Base-by-base conservation (phyloP, 2,888 invertebrate species). In the Drosophila parthenogenetica region DNA sequence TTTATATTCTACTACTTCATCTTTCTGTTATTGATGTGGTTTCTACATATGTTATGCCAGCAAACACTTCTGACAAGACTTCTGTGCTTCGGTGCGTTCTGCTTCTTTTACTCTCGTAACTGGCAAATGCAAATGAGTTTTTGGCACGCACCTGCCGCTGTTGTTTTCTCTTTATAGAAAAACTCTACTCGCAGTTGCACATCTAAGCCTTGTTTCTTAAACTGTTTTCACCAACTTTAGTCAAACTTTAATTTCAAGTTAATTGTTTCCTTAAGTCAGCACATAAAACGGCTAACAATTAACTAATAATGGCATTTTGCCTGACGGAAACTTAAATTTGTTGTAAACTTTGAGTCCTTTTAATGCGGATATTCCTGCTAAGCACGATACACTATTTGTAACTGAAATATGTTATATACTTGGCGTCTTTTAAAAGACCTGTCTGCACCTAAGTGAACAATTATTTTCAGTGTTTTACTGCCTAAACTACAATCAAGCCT, bases 81-180 rank as follows among this genome's bases (percentile, higher is more conserved):
- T 53, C 2, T 29, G 19, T 40, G 4, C 13, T n/a, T 7, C 8
- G 25, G 29, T 8, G 25, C 19, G 1, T n/a, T 17, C 19, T 5
- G 14, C 13, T 5, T 14, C 7, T 19, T 19, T 14, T 14, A 25
- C 25, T 45, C 55, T 42, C 29, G 54, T 62, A 58, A 45, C 51
- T 62, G 65, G 60, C 60, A 64, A 71, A 82, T 86, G 77, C 72
- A 82, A 85, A 82, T 82, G 80, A 79, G 80, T 58, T 63, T n/a
- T 49, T 51, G 62, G 64, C 77, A 85, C 62, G 68, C 76, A 65
- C 70, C 58, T 73, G 65, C 51, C 58, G 19, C 29, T 49, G 59
- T 53, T 64, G 19, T 57, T 59, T 43, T 39, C 39, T 54, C 46
- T 40, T 22, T 17, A 17, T 14, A 35, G 3, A 35, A 35, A 13